Base-by-base conservation (phyloP, 1,140 invertebrate species). In the Cydia strobilella region DNA sequence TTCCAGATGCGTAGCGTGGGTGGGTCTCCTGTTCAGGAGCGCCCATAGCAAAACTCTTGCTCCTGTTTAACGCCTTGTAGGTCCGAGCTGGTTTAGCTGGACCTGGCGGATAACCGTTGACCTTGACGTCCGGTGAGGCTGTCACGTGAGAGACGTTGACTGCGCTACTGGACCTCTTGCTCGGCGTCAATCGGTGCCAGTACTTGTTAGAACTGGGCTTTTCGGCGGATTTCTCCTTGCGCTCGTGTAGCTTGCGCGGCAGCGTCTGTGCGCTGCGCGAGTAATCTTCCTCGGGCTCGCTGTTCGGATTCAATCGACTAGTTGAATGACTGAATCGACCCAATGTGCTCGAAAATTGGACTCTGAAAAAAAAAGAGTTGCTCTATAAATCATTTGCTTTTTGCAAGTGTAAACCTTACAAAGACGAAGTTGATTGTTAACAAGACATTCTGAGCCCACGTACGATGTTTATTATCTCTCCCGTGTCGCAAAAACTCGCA, bases 41-140 rank as follows among this genome's bases (percentile, higher is more conserved):
- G 79, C 96, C 96, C 65, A 97, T 96, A 92, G 96, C 97, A 90
- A 98, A 97, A 89, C 96, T 97, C 89, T 97, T 96, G 91, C 97
- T 97, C 72, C 97, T 93, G 20, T 96, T 95, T 12, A 97, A 89
- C 1, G 96, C 95, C 82, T 95, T 96, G 85, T 96, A 97, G 12
- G 96, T 96, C 76, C 96, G 90, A 39, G 96, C 95, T 2, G 96
- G 96, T 87, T 97, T 97, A 0, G 94, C 94, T 0, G 96, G 96
- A 10, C 94, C 94, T 39, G 93, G 90, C 59, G 87, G 86, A 48
- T 89, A 87, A 62, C 93, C 92, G 87, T 93, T 94, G 59, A 92
- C 81, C 78, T 93, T 93, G 31, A 83, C 83, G 74, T 92, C 90
- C 72, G 87, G 82, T 2, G 94, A 83, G 10, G 94, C 90, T 2